Evolutionary conservation across 1,140 invertebrate genomes (phyloP).

Genomic region (Halictus rubicundus): DNA sequence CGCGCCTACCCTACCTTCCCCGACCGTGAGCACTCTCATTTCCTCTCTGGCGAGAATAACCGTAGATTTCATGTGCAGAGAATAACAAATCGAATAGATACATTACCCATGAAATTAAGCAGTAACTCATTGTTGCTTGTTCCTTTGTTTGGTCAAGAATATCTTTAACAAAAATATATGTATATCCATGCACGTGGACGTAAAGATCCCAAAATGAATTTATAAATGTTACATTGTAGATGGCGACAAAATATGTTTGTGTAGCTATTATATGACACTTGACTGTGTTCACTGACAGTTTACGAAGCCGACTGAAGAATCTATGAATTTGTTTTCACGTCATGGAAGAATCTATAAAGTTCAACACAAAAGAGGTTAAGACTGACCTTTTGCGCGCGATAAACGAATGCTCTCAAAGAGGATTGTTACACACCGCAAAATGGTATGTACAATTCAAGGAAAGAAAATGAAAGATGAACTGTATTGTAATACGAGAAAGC

Average conservation of each 20-base stretch:
- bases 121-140: slow-evolving; percentile 28
- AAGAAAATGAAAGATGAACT: not conserved
- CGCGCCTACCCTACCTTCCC: no score
- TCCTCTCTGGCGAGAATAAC: no score
- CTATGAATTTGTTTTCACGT: not conserved
- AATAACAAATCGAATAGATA: slow-evolving; percentile 4
- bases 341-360: slow-evolving; percentile 77
- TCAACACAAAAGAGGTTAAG: slow-evolving; percentile 85
- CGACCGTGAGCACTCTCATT: no score
- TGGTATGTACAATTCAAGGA: slow-evolving; percentile 80
- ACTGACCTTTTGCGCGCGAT: slow-evolving; percentile 85
- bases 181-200: no score
- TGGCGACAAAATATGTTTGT: slow-evolving; percentile 8
- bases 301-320: not conserved
- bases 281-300: not conserved
- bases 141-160: not conserved
- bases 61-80: not conserved
- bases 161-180: no score
- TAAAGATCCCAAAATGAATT: not conserved
- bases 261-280: not conserved
- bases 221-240: not conserved
- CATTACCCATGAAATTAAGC: slow-evolving; percentile 55
- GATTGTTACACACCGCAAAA: slow-evolving; percentile 88
- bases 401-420: slow-evolving; percentile 86
- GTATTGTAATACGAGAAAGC: not conserved